phyloP scores from a whole-genome alignment of 2,888 invertebrate species.

The Metacarcinus magister region DNA sequence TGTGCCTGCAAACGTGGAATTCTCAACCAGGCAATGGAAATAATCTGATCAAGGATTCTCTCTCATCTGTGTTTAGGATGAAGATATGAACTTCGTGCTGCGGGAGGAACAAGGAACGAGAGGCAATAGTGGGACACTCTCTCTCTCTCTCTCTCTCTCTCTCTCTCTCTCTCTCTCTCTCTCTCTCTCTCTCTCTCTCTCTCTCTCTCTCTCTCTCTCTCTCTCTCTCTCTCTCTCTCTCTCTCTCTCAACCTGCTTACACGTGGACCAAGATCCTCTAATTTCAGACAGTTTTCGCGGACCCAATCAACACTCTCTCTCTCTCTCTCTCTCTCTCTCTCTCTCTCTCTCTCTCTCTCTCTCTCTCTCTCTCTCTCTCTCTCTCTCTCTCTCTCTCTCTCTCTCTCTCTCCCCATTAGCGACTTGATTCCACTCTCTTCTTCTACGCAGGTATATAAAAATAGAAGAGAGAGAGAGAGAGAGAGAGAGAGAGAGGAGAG shows the following conservation, averaged over 20 bases:
- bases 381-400: not conserved
- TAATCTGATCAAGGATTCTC: not conserved
- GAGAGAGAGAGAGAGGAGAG: no score
- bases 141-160: not conserved
- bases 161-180: conserved; percentile 2
- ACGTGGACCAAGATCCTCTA: not conserved
- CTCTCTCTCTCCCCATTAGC: not conserved
- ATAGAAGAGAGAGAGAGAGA: no score
- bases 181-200: conserved; percentile 2
- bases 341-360: no score
- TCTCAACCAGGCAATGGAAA: not conserved
- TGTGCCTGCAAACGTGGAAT: not conserved
- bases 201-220: not conserved
- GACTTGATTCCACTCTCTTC: no score
- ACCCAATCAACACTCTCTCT: not conserved
- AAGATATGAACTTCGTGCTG: not conserved
- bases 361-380: not conserved
- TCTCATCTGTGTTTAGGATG: not conserved
- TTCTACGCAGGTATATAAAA: no score
- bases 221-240: not conserved
- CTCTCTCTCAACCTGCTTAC: not conserved
- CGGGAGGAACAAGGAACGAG: not conserved
- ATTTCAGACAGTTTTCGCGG: not conserved
- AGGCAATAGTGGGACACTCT: not conserved
- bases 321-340: no score